A percentile compares a stretch with the other conserved stretches of the same genome.
Evolutionary conservation across 2,888 invertebrate species (phyloP).

Genomic region (Monoplex corrugatus): DNA sequence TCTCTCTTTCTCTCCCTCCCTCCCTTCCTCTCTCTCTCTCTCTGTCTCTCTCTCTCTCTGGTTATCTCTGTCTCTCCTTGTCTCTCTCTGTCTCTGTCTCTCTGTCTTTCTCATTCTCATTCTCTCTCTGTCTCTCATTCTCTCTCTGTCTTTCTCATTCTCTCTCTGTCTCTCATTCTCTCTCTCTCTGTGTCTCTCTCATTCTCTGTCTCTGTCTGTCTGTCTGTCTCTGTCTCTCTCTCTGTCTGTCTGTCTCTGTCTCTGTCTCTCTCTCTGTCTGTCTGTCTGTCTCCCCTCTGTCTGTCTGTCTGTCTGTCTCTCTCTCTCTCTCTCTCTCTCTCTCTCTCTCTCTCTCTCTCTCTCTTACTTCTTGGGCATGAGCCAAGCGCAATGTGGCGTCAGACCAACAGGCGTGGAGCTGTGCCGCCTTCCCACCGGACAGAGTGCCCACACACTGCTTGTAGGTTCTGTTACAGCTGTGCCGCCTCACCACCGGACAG

Average conservation of each 20-base stretch:
- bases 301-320: background rate
- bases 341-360: conserved; percentile 22
- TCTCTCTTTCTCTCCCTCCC: background rate
- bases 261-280: too few relatives aligned
- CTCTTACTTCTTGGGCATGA: too few relatives aligned
- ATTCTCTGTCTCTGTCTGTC: background rate
- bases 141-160: background rate
- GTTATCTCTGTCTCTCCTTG: background rate
- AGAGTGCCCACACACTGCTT: too few relatives aligned
- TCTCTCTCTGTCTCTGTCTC: background rate
- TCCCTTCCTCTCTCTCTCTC: background rate
- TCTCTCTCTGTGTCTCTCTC: background rate
- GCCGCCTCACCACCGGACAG: too few relatives aligned
- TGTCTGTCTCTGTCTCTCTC: too few relatives aligned
- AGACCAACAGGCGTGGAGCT: too few relatives aligned
- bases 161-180: too few relatives aligned
- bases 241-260: too few relatives aligned
- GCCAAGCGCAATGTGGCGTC: too few relatives aligned
- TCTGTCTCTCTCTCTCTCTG: too few relatives aligned
- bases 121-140: background rate
- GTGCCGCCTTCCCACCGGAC: too few relatives aligned
- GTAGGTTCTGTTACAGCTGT: too few relatives aligned
- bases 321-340: conserved; percentile 22
- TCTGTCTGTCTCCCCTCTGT: background rate
- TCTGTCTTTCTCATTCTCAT: background rate